Evolutionary conservation across 2,888 invertebrate genomes (phyloP), one percentile per base, ranked within the genome.

Genomic region (Steromphala cineraria): DNA sequence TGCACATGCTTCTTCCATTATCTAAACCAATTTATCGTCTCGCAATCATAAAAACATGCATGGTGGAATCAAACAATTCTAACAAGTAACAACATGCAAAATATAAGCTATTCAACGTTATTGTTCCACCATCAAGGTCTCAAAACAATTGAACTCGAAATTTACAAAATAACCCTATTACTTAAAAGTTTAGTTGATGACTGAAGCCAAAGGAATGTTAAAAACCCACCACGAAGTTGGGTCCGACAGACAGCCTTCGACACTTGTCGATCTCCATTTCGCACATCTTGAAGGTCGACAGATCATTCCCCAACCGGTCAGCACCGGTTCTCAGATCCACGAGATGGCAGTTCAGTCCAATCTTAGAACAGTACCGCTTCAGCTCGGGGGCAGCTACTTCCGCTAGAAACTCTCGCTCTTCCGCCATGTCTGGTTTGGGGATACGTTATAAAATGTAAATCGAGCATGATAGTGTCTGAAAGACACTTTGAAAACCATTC

Each of bases 321-420:
- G 80, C 17, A 17, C 85, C 85, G 17, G 79, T 80, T 36, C 85
- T 82, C 76, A 85, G 62, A 71, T 85, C 85, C 31, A 85, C 83
- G 53, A 85, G 67, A 79, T 84, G 84, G 78, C 85, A 85, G 67
- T 80, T 81, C 24, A 85, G 71, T 2, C 85, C 85, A 24, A 80
- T 46, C 40, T 84, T 81, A 53, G 84, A 84, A 28, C 84, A 84
- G 55, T 81, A 77, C 40, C 80, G 78, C 24, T 76, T 62, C 40
- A 85, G 71, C 67, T 82, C 83, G 7, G 84, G 83, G 53, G 82
- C 83, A 13, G 83, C 82, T 15, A 85, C 85, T 46, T 84, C 83
- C n/a, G 83, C 82, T 31, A 85, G 78, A 75, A 85, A 84, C 67
- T 85, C 84, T 10, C 85, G 78, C 31, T 85, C 85, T 62, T 85